A percentile compares a stretch with the other conserved stretches of the same genome.
Conservation (phyloP, 2,888 invertebrate species). For the Melolontha melolontha region DNA sequence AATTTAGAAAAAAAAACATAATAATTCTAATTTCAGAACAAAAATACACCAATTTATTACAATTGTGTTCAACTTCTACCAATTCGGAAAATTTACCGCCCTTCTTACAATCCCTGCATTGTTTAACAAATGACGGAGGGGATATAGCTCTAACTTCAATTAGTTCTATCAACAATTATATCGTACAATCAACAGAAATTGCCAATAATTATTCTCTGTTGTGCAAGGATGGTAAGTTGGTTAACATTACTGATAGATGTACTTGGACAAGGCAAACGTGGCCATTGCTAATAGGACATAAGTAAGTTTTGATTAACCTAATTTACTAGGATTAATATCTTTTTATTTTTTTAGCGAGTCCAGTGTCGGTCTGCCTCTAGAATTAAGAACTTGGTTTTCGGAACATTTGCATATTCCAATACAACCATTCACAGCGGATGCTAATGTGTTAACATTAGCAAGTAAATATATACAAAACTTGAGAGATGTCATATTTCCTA, state of each 20-base stretch:
- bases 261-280: conserved; percentile 74
- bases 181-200: background rate
- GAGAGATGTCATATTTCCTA: conserved; percentile 14
- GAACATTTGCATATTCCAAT: background rate
- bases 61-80: conserved; percentile 67
- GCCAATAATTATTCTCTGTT: conserved; percentile 53
- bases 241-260: conserved; percentile 65
- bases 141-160: conserved; percentile 70
- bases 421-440: background rate
- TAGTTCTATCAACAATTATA: conserved; percentile 55
- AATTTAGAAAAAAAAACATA: background rate
- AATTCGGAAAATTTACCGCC: conserved; percentile 48
- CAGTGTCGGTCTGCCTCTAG: background rate
- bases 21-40: conserved; percentile 40
- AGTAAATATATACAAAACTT: conserved; percentile 12
- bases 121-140: conserved; percentile 67
- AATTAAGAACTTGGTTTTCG: conserved; percentile 9
- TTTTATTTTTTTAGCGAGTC: background rate
- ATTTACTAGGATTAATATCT: background rate
- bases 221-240: conserved; percentile 55
- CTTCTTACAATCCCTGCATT: conserved; percentile 66
- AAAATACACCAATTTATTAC: conserved; percentile 64
- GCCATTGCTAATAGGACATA: conserved; percentile 69
- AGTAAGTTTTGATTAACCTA: conserved; percentile 60
- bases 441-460: background rate